Evolutionary conservation across 2,113 vertebrate species (phyloP), one percentile per base, ranked within the genome.

Genomic region (Lethenteron camtschaticum): DNA sequence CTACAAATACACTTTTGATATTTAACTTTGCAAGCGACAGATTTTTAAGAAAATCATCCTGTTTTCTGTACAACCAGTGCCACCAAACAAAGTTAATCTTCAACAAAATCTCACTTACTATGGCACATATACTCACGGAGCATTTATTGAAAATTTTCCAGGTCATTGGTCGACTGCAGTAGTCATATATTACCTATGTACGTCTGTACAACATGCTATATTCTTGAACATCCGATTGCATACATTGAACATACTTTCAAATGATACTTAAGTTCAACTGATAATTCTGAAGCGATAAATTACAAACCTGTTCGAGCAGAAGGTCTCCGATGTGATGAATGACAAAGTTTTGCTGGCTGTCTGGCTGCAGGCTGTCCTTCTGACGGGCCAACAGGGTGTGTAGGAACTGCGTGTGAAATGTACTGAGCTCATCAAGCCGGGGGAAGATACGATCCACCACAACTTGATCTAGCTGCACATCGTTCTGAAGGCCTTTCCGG

Each of bases 251-350:
- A 24, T 9, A 66, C n/a, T 9, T 66, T 16, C n/a, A 66, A 66
- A 16, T 9, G 63, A 16, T 66, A 11, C n/a, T 16, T 66, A n/a
- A 9, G n/a, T 66, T 66, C 63, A 66, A n/a, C 24, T 66, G n/a
- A 66, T 16, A 24, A 24, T 66, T 9, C 10, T 24, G 24, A 10
- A 10, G 63, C 24, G 10, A 24, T 11, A n/a, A 66, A 24, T 24
- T 9, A 66, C 74, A 1, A 77, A 95, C 94, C 89, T 96, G 90
- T 70, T 86, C 76, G 1, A 84, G 79, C 63, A 99, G 78, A 72
- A 99, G 77, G 73, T 96, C 92, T 12, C 89, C 88, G 58, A 99
- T 78, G 68, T 80, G 81, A 72, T 79, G 82, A 76, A 97, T 84
- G 12, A 80, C 14, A 2, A 95, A 99, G 80, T 97, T 95, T 18